Evolutionary conservation across 2,113 vertebrate genomes (phyloP).

Genomic region (Podiceps cristatus): DNA sequence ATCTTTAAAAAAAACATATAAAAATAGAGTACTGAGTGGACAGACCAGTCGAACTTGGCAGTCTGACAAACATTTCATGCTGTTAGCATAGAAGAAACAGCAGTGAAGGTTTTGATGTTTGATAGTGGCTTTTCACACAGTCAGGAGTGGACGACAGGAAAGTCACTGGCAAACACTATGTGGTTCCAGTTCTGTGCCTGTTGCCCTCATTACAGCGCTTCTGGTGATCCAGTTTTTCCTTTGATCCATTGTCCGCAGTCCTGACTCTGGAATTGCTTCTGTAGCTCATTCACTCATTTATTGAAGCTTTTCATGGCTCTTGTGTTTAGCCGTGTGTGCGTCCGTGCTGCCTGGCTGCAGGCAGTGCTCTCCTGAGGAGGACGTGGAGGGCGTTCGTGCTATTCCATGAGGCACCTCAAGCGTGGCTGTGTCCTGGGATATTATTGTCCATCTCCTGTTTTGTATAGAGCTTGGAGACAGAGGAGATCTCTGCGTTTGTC

Average conservation of each 20-base stretch:
- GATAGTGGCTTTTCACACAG: not conserved
- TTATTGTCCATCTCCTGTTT: not conserved
- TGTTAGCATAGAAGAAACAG: not conserved
- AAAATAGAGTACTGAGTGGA: not conserved
- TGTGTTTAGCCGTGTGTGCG: too few species aligned
- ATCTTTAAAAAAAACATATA: not conserved
- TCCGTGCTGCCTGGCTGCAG: not conserved
- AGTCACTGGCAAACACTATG: not conserved
- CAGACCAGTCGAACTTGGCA: not conserved
- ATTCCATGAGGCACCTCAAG: not conserved
- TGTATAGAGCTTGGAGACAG: not conserved
- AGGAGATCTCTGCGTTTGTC: not conserved
- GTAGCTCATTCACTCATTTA: not conserved
- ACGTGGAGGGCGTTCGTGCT: rapidly evolving
- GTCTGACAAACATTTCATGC: not conserved
- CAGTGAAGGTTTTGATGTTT: not conserved
- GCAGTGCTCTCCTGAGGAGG: not conserved
- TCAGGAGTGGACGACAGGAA: not conserved
- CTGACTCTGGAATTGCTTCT: not conserved
- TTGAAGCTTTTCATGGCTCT: not conserved
- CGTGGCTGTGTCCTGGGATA: rapidly evolving
- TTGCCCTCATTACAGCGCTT: not conserved
- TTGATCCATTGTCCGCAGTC: not conserved
- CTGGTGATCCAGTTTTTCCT: not conserved
- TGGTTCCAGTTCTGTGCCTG: not conserved